phyloP scores from a whole-genome alignment of 1,140 invertebrate species.

The Eubasilissa regina region DNA sequence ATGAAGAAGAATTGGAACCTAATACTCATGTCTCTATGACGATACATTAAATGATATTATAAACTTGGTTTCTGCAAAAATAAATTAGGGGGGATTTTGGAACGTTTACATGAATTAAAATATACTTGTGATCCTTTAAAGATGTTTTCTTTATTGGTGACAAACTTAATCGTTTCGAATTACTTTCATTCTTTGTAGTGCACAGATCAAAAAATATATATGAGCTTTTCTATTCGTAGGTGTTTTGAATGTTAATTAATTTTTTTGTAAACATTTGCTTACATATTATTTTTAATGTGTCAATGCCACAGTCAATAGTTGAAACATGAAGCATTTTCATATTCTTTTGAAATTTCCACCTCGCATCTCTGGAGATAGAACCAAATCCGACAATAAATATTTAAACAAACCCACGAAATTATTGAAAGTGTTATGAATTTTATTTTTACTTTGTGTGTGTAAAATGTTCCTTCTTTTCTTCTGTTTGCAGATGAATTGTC shows the following conservation, averaged over 20 bases:
- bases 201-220: too few species aligned
- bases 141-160: too few species aligned
- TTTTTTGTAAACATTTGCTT: conserved; percentile 3
- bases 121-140: too few species aligned
- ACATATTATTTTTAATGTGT: conserved; percentile 4
- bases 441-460: conserved; percentile 37
- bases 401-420: conserved; percentile 18
- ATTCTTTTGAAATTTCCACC: conserved; percentile 42
- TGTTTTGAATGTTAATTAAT: background rate
- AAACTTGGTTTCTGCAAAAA: too few species aligned
- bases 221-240: background rate
- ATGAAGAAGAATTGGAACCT: too few species aligned
- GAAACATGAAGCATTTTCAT: conserved; percentile 40
- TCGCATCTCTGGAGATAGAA: conserved; percentile 29
- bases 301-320: conserved; percentile 6
- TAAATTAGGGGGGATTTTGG: too few species aligned
- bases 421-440: conserved; percentile 8
- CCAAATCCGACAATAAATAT: conserved; percentile 3
- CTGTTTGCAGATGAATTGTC: conserved; percentile 58
- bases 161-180: too few species aligned
- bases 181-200: too few species aligned
- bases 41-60: too few species aligned
- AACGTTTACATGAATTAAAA: too few species aligned
- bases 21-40: too few species aligned
- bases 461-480: conserved; percentile 59